Conservation (phyloP, 2,113 vertebrate genomes). For the Lophura nycthemera region DNA sequence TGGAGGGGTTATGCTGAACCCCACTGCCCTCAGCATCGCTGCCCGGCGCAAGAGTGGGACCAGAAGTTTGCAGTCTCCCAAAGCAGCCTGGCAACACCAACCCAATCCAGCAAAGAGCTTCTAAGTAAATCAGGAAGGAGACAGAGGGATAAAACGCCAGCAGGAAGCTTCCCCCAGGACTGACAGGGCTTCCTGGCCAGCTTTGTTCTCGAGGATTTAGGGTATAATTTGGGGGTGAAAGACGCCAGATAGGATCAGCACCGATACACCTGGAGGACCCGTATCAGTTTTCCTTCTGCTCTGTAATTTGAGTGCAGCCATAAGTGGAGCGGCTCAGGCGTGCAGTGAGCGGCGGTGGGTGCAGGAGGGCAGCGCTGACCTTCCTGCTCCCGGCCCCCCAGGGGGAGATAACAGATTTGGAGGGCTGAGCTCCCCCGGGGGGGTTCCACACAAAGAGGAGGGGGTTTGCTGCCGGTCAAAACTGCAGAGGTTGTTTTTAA, state of each 20-base stretch:
- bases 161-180: neutral
- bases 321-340: conserved; percentile 19
- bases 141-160: neutral
- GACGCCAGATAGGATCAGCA: conserved; percentile 60
- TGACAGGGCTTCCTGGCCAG: neutral
- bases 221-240: conserved; percentile 62
- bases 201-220: conserved; percentile 42
- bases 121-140: neutral
- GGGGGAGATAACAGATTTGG: conserved; percentile 64
- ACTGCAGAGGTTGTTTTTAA: neutral
- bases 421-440: neutral
- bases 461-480: neutral
- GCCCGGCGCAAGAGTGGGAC: too few relatives aligned
- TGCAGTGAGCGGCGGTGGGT: neutral
- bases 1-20: neutral
- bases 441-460: conserved; percentile 19
- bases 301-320: conserved; percentile 41
- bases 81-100: neutral
- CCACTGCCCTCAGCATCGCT: neutral
- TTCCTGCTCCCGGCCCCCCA: conserved; percentile 39
- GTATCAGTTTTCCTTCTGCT: conserved; percentile 1
- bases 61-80: neutral
- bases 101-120: neutral
- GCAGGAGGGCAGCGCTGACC: conserved; percentile 34
- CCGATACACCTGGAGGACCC: conserved; percentile 37